phyloP scores from a whole-genome alignment of 2,797 vertebrate genomes.

The Tenualosa thibaudeaui region DNA sequence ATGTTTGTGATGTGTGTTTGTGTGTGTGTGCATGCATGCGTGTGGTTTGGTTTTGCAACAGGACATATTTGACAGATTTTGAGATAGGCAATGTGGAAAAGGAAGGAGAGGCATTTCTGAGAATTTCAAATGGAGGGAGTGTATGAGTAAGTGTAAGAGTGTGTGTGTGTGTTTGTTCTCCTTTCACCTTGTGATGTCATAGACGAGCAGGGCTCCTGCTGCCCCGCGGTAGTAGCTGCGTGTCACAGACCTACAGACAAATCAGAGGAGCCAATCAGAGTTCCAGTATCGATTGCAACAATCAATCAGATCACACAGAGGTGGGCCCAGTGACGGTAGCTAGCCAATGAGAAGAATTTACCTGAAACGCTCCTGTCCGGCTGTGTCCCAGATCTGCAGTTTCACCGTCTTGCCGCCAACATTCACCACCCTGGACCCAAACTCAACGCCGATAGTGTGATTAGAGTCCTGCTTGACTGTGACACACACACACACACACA shows the following conservation, averaged over 20 bases:
- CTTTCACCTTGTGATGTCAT: constrained; percentile 90
- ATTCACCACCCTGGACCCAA: constrained; percentile 89
- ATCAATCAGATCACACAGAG: neutral
- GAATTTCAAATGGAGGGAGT: neutral
- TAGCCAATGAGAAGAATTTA: constrained; percentile 51
- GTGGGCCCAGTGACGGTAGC: neutral
- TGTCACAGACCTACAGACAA: constrained; percentile 81
- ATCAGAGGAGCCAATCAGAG: constrained; percentile 24
- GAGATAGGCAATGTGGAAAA: neutral
- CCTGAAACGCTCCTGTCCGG: constrained; percentile 92
- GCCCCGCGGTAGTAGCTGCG: constrained; percentile 93
- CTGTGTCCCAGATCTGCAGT: constrained; percentile 94
- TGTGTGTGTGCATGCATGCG: neutral
- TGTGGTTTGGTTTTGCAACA: neutral
- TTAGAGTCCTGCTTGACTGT: constrained; percentile 95
- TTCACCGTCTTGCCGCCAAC: constrained; percentile 92
- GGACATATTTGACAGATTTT: neutral
- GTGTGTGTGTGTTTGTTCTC: neutral
- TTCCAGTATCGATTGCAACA: neutral
- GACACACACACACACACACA: neutral
- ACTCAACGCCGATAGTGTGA: constrained; percentile 94
- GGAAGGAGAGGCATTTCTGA: neutral
- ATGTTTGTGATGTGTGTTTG: no score
- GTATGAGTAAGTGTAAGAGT: neutral
- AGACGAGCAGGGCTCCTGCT: constrained; percentile 88